phyloP scores from a whole-genome alignment of 2,888 invertebrate genomes.

The Pantelozetes paolii region DNA sequence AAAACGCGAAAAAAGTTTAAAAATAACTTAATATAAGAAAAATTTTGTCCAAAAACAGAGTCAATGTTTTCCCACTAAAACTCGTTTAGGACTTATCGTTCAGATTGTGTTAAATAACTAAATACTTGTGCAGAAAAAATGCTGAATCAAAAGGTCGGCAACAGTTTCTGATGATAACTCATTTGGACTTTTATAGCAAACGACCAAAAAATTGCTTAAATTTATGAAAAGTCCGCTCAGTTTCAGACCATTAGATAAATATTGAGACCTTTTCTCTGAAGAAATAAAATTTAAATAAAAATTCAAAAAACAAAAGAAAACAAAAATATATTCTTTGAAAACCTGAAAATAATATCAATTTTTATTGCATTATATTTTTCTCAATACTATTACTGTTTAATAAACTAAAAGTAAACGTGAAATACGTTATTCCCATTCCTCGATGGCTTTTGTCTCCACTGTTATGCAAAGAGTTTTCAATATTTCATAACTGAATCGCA shows the following conservation, averaged over 20 bases:
- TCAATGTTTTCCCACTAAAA: neutral
- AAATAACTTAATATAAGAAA: neutral
- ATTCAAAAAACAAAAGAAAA: no score
- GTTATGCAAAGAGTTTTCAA: constrained; percentile 3
- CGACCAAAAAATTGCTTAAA: neutral
- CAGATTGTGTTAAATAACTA: constrained; percentile 12
- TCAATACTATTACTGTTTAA: neutral
- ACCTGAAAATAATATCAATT: neutral
- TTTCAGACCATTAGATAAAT: neutral
- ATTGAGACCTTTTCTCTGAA: no score
- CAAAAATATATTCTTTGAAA: neutral
- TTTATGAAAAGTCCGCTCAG: neutral
- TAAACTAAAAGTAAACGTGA: neutral
- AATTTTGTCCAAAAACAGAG: neutral
- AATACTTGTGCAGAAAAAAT: neutral
- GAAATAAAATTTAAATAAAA: no score
- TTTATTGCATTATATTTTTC: neutral
- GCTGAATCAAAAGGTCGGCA: constrained; percentile 3
- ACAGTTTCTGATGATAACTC: neutral
- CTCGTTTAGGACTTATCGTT: neutral
- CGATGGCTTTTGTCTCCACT: neutral
- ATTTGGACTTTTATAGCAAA: neutral
- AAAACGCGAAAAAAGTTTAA: neutral
- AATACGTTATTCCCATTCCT: neutral
- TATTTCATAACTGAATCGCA: constrained; percentile 1